A percentile compares a stretch with the other conserved stretches of the same genome.
Conservation (phyloP, 2,113 vertebrate species). For the Pangasianodon hypophthalmus region DNA sequence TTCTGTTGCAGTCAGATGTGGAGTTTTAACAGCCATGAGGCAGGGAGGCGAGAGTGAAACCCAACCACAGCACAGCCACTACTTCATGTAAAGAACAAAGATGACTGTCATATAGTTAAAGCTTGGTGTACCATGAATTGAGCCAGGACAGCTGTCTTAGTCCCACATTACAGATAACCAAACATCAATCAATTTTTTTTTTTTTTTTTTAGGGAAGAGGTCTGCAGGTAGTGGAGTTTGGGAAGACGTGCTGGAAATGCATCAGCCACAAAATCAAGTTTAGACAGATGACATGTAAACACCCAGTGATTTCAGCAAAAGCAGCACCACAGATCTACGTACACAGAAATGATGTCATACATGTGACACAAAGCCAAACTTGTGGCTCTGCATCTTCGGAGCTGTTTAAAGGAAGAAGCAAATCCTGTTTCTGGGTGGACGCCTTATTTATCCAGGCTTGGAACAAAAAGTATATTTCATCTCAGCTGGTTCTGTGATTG, state of each 20-base stretch:
- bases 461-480: neutral
- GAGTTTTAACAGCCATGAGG: constrained; percentile 42
- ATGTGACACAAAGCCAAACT: neutral
- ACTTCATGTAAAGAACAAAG: neutral
- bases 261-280: neutral
- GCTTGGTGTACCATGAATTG: neutral
- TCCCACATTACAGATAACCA: constrained; percentile 19
- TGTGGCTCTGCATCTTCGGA: neutral
- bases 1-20: constrained; percentile 11
- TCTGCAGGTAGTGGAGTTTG: constrained; percentile 52
- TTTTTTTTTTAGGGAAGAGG: constrained; percentile 37
- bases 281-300: neutral
- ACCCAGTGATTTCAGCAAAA: neutral
- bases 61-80: neutral
- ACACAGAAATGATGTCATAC: neutral
- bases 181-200: neutral
- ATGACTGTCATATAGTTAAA: constrained; percentile 33
- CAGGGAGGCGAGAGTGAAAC: neutral
- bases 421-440: neutral
- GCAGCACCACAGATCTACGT: neutral
- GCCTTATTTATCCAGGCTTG: neutral
- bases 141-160: constrained; percentile 11
- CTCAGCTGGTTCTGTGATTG: constrained; percentile 38
- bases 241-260: neutral
- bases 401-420: neutral